Percentiles rank a stretch among this genome's conserved stretches.
phyloP scores from a whole-genome alignment of 2,888 invertebrate species.

The Bombylius major region DNA sequence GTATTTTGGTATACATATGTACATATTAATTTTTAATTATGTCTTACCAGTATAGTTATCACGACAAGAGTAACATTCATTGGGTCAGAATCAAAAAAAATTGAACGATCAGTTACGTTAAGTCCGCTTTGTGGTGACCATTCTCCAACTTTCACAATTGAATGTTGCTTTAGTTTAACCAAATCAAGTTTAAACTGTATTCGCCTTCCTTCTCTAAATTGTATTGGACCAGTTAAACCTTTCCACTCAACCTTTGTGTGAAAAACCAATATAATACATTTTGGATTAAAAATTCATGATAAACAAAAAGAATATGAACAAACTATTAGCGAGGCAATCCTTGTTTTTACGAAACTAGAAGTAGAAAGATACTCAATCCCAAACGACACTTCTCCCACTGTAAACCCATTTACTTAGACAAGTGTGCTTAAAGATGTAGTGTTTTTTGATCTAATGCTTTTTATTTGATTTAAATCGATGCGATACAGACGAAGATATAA shows the following conservation, averaged over 20 bases:
- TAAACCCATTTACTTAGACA: no score
- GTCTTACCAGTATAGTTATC: conserved; percentile 59
- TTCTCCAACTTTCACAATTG: conserved; percentile 62
- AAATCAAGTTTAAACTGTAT: conserved; percentile 63
- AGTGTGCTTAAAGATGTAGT: no score
- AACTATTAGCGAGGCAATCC: no score
- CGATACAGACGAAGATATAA: no score
- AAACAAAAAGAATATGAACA: no score
- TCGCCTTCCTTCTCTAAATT: conserved; percentile 65
- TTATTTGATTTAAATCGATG: no score
- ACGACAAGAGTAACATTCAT: conserved; percentile 65
- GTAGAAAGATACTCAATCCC: no score
- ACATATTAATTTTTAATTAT: not conserved
- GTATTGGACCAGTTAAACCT: conserved; percentile 67
- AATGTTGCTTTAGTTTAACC: conserved; percentile 58
- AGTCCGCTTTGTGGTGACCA: conserved; percentile 56
- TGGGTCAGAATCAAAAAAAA: conserved; percentile 57
- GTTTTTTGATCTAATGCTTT: no score
- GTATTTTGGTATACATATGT: no score
- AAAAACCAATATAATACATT: not conserved
- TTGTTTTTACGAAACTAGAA: no score
- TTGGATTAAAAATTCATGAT: no score
- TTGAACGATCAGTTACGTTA: conserved; percentile 55
- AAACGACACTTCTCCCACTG: no score
- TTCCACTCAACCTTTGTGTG: conserved; percentile 57